Evolutionary conservation across 2,888 invertebrate genomes (phyloP), one percentile per base, ranked within the genome.

Genomic region (Lacanobia oleracea): DNA sequence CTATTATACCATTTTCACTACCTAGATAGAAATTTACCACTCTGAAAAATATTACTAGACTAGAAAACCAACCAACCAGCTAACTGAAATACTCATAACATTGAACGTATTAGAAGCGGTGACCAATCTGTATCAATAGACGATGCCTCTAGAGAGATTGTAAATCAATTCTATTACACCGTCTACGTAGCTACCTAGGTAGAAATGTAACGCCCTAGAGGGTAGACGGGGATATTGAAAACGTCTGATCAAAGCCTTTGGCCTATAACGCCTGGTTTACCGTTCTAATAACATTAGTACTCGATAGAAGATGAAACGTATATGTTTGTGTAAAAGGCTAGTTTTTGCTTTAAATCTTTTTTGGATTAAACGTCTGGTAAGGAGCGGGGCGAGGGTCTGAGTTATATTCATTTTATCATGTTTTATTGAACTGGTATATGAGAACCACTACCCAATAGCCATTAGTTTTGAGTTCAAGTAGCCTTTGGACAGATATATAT

Each of bases 201-300:
- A 61, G 43, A 53, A 67, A 45, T 59, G 51, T 76, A 54, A 54
- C 21, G 10, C 81, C 50, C 66, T 9, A 33, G 81, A 64, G 79
- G 77, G 33, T 16, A 14, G 33, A n/a, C 18, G 18, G n/a, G 59
- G 61, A 62, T 80, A 77, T 80, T 77, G 82, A 77, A 81, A 69
- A 37, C 27, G 77, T 54, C 61, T 48, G 80, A 74, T 77, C 67
- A 76, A 80, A 79, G 48, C 45, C 64, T 64, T 53, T 62, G 43
- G 10, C 37, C 48, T 77, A 10, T 54, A 51, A 63, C 45, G 62
- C 53, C 10, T 54, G 37, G 65, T 45, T 80, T 37, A 16, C 27
- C 53, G 27, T 33, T 73, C 51, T 77, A 64, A 54, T 68, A 67
- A 66, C 50, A 69, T 57, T 45, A 64, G n/a, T 21, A 21, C 56